phyloP scores from a whole-genome alignment of 2,888 invertebrate genomes.

The Acleris holmiana region DNA sequence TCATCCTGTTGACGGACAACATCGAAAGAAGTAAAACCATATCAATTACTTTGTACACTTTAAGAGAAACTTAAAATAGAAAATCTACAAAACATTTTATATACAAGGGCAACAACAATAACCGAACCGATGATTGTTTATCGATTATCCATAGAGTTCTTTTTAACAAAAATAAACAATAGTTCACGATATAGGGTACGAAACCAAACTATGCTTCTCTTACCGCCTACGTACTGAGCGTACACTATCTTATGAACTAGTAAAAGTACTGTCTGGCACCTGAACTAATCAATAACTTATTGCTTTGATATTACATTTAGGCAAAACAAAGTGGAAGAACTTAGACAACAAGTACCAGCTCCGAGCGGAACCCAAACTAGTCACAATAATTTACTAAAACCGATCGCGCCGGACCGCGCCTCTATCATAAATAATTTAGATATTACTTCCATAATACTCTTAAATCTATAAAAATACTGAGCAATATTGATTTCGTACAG shows the following conservation, averaged over 20 bases:
- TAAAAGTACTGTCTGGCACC: slow-evolving; percentile 63
- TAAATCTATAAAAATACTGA: slow-evolving; percentile 83
- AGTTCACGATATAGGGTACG: slow-evolving; percentile 37
- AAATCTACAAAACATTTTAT: slow-evolving; percentile 82
- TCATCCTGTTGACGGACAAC: slow-evolving; percentile 61
- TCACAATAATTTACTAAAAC: slow-evolving; percentile 62
- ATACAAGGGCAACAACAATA: slow-evolving; percentile 79
- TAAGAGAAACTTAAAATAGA: slow-evolving; percentile 76
- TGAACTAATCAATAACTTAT: slow-evolving; percentile 59
- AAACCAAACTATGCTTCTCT: slow-evolving; percentile 45
- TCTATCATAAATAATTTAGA: slow-evolving; percentile 72
- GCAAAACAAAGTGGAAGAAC: slow-evolving; percentile 65
- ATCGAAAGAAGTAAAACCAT: slow-evolving; percentile 66
- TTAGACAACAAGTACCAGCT: slow-evolving; percentile 45
- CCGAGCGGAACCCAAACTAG: slow-evolving; percentile 47
- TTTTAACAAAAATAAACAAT: slow-evolving; percentile 60
- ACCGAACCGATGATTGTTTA: slow-evolving; percentile 63
- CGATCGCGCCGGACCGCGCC: slow-evolving; percentile 49
- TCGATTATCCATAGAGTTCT: slow-evolving; percentile 56
- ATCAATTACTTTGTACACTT: slow-evolving; percentile 80
- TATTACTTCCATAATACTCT: slow-evolving; percentile 70
- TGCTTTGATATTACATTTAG: slow-evolving; percentile 53
- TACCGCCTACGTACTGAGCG: slow-evolving; percentile 49
- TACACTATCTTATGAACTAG: slow-evolving; percentile 57
- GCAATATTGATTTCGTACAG: slow-evolving; percentile 77